A percentile compares a stretch with the other conserved stretches of the same genome.
These are phyloP conservation scores for Babylonia areolata DNA, from an alignment of 1,140 invertebrate species.

Conservation along the genomic window DNA sequence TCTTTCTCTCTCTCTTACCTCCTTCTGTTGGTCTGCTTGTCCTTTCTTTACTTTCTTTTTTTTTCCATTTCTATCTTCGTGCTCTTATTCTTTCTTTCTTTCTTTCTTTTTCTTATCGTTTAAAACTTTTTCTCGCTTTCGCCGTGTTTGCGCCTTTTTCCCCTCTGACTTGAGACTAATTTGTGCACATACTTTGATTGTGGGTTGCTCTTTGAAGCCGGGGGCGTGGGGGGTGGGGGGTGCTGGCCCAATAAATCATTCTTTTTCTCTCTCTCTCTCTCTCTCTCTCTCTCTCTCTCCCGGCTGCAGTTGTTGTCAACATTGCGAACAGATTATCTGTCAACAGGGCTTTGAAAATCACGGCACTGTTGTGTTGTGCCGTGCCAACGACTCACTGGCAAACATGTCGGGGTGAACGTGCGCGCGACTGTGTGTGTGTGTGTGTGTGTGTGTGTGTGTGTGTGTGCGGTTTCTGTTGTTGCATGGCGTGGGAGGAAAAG, in stretches of 20 bases:
- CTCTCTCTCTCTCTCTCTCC: too few relatives aligned
- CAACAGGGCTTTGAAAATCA: background rate
- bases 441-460: background rate
- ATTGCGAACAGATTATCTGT: background rate
- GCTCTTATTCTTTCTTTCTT: background rate
- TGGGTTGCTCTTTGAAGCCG: background rate
- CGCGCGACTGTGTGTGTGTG: background rate
- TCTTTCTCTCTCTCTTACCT: background rate
- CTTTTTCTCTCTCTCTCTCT: background rate
- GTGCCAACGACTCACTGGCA: background rate
- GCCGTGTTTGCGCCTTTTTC: background rate
- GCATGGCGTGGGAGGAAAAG: background rate
- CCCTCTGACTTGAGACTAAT: background rate
- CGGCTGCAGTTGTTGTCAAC: background rate
- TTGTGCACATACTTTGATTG: constrained; percentile 8
- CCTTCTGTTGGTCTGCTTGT: background rate
- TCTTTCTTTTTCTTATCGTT: background rate
- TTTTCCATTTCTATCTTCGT: background rate
- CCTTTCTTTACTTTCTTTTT: background rate
- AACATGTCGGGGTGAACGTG: background rate
- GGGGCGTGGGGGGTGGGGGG: too few relatives aligned
- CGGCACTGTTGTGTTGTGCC: background rate
- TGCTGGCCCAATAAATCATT: background rate
- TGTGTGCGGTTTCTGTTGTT: background rate
- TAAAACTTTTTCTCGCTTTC: background rate